Conservation (phyloP, 2,888 invertebrate genomes). For the Drosophila neotestacea region DNA sequence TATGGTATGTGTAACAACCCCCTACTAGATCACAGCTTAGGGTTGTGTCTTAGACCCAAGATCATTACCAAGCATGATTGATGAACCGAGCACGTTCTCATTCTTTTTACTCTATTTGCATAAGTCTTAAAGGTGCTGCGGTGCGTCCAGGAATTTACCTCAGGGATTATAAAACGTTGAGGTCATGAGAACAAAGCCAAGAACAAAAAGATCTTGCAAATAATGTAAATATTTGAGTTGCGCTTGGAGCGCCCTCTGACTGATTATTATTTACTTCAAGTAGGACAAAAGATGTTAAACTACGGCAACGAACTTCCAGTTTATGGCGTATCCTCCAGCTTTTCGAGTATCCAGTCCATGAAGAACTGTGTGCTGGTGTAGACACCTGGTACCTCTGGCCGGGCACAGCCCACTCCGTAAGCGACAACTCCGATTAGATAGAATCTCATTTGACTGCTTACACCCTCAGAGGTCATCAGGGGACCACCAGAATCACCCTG, state of each 20-base stretch:
- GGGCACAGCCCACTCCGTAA: slow-evolving; percentile 89
- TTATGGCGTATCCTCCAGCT: slow-evolving; percentile 75
- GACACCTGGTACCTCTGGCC: slow-evolving; percentile 87
- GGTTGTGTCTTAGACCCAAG: slow-evolving; percentile 10
- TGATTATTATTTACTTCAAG: slow-evolving; percentile 31
- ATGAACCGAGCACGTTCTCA: slow-evolving; percentile 49
- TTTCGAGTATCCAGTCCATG: slow-evolving; percentile 87
- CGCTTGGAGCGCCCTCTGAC: slow-evolving; percentile 28
- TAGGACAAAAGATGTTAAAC: slow-evolving; percentile 13
- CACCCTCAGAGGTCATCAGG: slow-evolving; percentile 82
- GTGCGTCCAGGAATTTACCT: slow-evolving; percentile 34
- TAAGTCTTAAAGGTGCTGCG: slow-evolving; percentile 44
- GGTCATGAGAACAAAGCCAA: slow-evolving; percentile 64
- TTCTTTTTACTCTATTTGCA: slow-evolving; percentile 58
- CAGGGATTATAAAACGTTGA: slow-evolving; percentile 48
- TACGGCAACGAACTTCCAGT: slow-evolving; percentile 7
- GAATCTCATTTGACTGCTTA: slow-evolving; percentile 59
- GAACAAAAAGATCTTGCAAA: slow-evolving; percentile 6
- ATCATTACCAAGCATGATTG: slow-evolving; percentile 73
- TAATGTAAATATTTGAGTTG: slow-evolving; percentile 54
- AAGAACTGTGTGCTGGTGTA: slow-evolving; percentile 88
- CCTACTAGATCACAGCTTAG: slow-evolving; percentile 18
- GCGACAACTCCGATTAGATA: slow-evolving; percentile 89
- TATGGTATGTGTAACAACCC: slow-evolving; percentile 1
- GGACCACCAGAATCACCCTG: slow-evolving; percentile 85